A percentile compares a stretch with the other conserved stretches of the same genome.
phyloP scores from a whole-genome alignment of 2,797 vertebrate genomes.

The Caiman crocodilus region DNA sequence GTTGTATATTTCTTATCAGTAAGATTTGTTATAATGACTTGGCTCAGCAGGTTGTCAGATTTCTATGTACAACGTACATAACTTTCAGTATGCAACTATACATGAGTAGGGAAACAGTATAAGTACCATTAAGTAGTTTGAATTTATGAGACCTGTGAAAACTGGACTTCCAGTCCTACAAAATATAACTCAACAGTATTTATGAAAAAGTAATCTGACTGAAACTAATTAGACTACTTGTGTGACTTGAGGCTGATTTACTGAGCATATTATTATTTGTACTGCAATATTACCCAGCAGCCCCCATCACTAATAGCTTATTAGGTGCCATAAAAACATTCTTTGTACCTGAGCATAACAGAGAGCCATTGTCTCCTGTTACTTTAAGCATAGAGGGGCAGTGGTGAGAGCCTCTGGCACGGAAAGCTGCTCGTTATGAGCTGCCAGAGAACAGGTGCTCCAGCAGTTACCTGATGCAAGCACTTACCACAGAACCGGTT shows the following conservation, averaged over 20 bases:
- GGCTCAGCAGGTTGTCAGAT: not conserved
- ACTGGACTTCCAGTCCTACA: not conserved
- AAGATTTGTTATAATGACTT: not conserved
- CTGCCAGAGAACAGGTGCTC: too few species aligned
- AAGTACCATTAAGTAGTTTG: not conserved
- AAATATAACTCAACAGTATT: constrained; percentile 11
- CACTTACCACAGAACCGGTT: too few species aligned
- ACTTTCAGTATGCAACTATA: not conserved
- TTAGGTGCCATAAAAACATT: not conserved
- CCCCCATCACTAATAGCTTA: not conserved
- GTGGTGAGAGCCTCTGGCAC: too few species aligned
- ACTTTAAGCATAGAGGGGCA: too few species aligned
- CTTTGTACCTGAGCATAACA: not conserved
- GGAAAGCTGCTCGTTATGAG: too few species aligned
- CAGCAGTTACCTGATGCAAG: too few species aligned
- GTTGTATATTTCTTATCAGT: not conserved
- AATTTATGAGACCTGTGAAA: constrained; percentile 22
- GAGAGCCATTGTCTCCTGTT: too few species aligned
- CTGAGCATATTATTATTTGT: not conserved
- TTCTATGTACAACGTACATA: not conserved
- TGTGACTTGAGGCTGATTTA: not conserved
- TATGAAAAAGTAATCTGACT: not conserved
- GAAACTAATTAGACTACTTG: not conserved
- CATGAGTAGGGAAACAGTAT: not conserved
- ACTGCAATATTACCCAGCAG: not conserved